Evolutionary conservation across 2,113 vertebrate genomes (phyloP).

Genomic region (Murina feae): DNA sequence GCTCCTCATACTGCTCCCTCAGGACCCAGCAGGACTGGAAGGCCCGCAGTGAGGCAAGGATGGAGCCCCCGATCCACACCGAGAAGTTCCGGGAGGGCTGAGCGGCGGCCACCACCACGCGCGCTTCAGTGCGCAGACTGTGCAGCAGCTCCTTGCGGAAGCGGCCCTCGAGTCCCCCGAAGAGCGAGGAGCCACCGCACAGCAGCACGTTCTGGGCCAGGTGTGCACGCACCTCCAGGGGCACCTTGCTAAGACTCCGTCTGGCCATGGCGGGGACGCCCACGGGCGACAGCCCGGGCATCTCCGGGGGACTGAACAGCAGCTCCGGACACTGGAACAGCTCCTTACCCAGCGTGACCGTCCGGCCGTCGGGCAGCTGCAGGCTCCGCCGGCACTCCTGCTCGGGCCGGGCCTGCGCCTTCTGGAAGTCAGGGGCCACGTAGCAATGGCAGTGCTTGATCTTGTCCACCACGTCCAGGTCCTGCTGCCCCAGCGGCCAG

Average conservation of each 20-base stretch:
- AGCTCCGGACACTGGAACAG: slow-evolving; percentile 72
- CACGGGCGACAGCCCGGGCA: slow-evolving; percentile 25
- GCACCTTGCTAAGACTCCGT: slow-evolving; percentile 56
- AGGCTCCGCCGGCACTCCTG: neutral
- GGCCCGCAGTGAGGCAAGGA: slow-evolving; percentile 71
- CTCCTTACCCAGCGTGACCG: slow-evolving; percentile 62
- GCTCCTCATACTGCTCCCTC: slow-evolving; percentile 69
- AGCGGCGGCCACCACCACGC: slow-evolving; percentile 27
- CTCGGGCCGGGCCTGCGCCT: neutral
- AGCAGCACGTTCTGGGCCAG: slow-evolving; percentile 68
- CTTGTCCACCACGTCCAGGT: slow-evolving; percentile 48
- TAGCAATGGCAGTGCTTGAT: slow-evolving; percentile 74
- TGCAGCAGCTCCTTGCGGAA: slow-evolving; percentile 57
- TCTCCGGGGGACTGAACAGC: slow-evolving; percentile 62
- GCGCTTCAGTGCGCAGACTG: neutral
- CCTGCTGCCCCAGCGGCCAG: neutral
- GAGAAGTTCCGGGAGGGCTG: slow-evolving; percentile 51
- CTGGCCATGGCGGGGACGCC: slow-evolving; percentile 66
- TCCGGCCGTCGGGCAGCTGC: slow-evolving; percentile 66
- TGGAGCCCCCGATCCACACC: slow-evolving; percentile 75
- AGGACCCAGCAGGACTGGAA: slow-evolving; percentile 77
- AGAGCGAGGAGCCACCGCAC: slow-evolving; percentile 73
- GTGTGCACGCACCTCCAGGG: neutral
- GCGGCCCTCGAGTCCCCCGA: slow-evolving; percentile 59
- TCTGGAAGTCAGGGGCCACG: slow-evolving; percentile 44